Evolutionary conservation across 2,113 vertebrate genomes (phyloP).

Genomic region (Oreochromis niloticus): DNA sequence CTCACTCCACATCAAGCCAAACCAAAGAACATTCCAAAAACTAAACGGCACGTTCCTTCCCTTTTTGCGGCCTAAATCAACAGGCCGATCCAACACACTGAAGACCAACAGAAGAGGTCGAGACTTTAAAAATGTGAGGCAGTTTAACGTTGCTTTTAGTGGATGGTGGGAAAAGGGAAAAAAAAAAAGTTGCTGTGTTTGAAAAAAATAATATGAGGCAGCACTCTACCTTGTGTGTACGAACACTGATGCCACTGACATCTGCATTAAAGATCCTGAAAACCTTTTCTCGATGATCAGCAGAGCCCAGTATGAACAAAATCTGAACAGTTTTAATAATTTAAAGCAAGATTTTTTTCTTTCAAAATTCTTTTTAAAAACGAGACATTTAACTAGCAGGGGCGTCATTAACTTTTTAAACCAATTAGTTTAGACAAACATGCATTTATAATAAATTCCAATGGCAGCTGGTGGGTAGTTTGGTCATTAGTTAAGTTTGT

Average conservation of each 20-base stretch:
- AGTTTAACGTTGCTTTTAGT: background rate
- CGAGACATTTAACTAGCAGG: background rate
- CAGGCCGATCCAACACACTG: background rate
- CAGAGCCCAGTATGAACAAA: background rate
- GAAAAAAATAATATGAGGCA: background rate
- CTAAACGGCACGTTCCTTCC: slow-evolving; percentile 8
- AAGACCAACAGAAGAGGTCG: background rate
- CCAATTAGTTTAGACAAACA: background rate
- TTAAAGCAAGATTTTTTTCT: background rate
- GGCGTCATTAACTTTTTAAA: background rate
- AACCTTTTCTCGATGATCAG: background rate
- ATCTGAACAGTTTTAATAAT: background rate
- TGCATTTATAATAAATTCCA: background rate
- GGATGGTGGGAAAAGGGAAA: background rate
- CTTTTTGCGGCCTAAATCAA: slow-evolving; percentile 16
- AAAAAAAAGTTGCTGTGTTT: background rate
- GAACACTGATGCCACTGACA: background rate
- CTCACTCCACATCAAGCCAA: slow-evolving; percentile 18
- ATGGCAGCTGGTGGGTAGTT: fast-evolving
- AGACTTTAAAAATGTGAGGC: background rate
- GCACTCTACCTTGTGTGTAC: background rate
- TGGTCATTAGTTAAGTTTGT: background rate
- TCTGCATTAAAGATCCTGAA: background rate
- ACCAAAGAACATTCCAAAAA: background rate
- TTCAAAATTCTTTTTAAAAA: background rate